Percentiles rank a stretch among this genome's conserved stretches.
phyloP scores from a whole-genome alignment of 2,888 invertebrate species.

The Leptopterna dolabrata region DNA sequence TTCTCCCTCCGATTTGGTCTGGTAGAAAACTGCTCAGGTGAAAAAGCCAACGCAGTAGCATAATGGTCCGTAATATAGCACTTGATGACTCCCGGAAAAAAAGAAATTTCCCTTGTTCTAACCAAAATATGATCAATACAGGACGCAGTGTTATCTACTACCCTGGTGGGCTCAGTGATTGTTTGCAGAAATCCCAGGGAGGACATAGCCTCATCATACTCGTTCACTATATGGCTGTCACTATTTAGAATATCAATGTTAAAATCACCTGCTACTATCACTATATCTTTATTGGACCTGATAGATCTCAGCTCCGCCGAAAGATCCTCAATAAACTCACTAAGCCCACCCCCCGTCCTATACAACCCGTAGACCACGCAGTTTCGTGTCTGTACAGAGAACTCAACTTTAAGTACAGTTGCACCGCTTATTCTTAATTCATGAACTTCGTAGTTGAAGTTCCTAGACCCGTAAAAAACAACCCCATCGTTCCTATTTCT shows the following conservation, averaged over 20 bases:
- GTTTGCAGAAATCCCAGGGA: slow-evolving; percentile 11
- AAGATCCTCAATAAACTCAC: slow-evolving; percentile 12
- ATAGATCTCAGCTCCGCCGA: not conserved
- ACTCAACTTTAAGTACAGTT: not conserved
- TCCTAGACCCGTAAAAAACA: not conserved
- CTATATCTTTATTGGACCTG: not conserved
- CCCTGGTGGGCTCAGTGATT: too few relatives aligned
- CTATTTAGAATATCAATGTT: not conserved
- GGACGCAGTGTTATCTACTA: too few relatives aligned
- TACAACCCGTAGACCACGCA: slow-evolving; percentile 11
- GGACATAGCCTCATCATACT: not conserved
- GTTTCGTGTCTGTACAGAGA: not conserved
- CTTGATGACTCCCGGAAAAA: too few relatives aligned
- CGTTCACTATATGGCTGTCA: not conserved
- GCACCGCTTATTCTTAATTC: not conserved
- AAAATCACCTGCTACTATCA: not conserved
- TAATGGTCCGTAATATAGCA: too few relatives aligned
- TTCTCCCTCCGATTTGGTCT: too few relatives aligned
- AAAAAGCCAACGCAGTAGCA: too few relatives aligned
- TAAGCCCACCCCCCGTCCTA: not conserved
- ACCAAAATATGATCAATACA: too few relatives aligned
- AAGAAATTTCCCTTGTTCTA: too few relatives aligned
- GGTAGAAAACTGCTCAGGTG: too few relatives aligned
- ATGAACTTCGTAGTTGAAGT: not conserved
- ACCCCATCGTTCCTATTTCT: not conserved